Evolutionary conservation across 2,888 invertebrate genomes (phyloP).

Genomic region (Lissonota sp.): DNA sequence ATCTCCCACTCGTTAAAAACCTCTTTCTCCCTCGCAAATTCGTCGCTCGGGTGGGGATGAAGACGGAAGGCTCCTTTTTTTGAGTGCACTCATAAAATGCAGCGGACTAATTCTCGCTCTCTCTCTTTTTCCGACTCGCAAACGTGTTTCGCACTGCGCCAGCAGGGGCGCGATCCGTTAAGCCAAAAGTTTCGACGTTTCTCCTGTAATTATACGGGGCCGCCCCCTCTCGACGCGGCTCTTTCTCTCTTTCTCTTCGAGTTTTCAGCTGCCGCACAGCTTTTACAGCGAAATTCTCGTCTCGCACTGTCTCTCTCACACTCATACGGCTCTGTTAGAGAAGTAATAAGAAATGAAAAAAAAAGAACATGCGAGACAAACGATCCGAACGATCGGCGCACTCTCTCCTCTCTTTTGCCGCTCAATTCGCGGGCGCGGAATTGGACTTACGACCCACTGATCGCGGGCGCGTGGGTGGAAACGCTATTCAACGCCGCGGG

Average conservation of each 20-base stretch:
- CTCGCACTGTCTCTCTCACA: background rate
- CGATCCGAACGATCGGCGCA: constrained; percentile 59
- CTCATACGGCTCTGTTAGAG: background rate
- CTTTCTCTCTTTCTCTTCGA: constrained; percentile 2
- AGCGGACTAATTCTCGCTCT: constrained; percentile 37
- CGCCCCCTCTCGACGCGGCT: constrained; percentile 32
- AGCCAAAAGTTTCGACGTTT: constrained; percentile 59
- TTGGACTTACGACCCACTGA: constrained; percentile 61
- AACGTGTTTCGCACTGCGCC: constrained; percentile 53
- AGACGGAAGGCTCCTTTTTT: constrained; percentile 37
- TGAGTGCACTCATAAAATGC: constrained; percentile 51
- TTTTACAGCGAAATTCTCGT: constrained; percentile 34
- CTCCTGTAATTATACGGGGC: constrained; percentile 61
- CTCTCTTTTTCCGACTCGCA: constrained; percentile 32
- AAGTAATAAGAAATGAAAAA: constrained; percentile 17
- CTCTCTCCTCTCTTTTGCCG: constrained; percentile 57
- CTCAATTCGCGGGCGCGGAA: constrained; percentile 59
- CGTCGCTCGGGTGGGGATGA: background rate
- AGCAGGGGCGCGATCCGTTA: constrained; percentile 65
- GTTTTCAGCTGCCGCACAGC: constrained; percentile 48
- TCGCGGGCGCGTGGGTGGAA: constrained; percentile 63
- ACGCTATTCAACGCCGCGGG: constrained; percentile 56
- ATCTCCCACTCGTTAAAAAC: constrained; percentile 45
- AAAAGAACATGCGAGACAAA: constrained; percentile 40
- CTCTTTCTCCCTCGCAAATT: background rate